These are phyloP conservation scores for Danio kyathit DNA, from an alignment of 2,797 vertebrate genomes.

Conservation along the genomic window DNA sequence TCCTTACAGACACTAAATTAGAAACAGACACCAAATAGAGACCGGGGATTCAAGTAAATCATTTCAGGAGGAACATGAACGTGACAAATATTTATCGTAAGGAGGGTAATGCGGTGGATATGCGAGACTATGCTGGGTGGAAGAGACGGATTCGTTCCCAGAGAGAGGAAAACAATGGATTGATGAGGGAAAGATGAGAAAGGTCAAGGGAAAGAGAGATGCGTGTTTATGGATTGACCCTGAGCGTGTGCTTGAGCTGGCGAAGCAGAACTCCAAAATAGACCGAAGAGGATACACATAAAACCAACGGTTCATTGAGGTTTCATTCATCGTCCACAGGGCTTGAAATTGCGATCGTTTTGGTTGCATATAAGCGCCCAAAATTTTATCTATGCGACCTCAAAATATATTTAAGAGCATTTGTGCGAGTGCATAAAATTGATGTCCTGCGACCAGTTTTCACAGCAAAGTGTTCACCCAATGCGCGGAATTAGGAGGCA, in stretches of 20 bases:
- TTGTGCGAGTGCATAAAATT: too few species aligned
- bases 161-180: conserved; percentile 27
- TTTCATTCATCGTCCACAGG: background rate
- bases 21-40: conserved; percentile 28
- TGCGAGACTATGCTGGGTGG: conserved; percentile 26
- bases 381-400: too few species aligned
- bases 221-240: conserved; percentile 17
- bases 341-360: too few species aligned
- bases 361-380: too few species aligned
- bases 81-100: conserved; percentile 32
- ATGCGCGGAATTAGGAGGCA: too few species aligned
- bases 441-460: too few species aligned
- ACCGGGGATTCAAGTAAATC: conserved; percentile 4
- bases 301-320: background rate
- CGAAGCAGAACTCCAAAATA: conserved; percentile 13
- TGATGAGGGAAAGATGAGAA: conserved; percentile 43
- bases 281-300: background rate
- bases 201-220: conserved; percentile 40
- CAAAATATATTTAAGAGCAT: too few species aligned
- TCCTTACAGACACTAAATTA: conserved; percentile 33
- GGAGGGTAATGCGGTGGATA: conserved; percentile 10
- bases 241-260: conserved; percentile 4
- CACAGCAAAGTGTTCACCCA: too few species aligned
- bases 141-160: conserved; percentile 16
- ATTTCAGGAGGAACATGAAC: conserved; percentile 12